Conservation (phyloP, 2,888 invertebrate species). For the Gibbula magus region DNA sequence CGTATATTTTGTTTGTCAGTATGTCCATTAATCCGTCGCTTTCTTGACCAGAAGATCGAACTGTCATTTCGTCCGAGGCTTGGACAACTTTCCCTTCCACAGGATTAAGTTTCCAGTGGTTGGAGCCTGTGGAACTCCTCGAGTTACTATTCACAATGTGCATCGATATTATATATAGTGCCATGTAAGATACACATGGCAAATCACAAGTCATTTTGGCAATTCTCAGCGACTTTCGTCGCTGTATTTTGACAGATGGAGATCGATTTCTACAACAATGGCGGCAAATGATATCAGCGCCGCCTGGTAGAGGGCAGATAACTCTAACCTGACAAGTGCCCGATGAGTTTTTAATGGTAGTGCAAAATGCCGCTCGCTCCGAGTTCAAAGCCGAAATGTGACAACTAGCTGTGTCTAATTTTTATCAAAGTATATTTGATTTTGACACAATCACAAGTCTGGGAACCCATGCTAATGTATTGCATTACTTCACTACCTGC, state of each 20-base stretch:
- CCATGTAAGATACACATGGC: constrained; percentile 78
- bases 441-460: no score
- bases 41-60: constrained; percentile 28
- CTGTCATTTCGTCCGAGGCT: constrained; percentile 50
- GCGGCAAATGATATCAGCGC: not conserved
- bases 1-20: constrained; percentile 63
- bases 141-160: constrained; percentile 86
- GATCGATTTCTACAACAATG: constrained; percentile 1
- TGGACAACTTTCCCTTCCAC: constrained; percentile 81
- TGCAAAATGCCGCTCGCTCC: no score
- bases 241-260: constrained; percentile 15
- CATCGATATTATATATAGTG: constrained; percentile 83
- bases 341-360: no score
- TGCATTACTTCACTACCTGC: no score
- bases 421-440: no score
- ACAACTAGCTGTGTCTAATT: no score
- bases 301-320: not conserved
- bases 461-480: no score
- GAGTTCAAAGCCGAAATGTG: no score
- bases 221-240: not conserved
- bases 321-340: no score
- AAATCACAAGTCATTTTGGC: constrained; percentile 66
- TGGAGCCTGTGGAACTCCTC: constrained; percentile 88
- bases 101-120: constrained; percentile 87
- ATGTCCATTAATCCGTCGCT: constrained; percentile 63